Evolutionary conservation across 2,113 vertebrate species (phyloP), one percentile per base, ranked within the genome.

Genomic region (Podocnemis expansa): DNA sequence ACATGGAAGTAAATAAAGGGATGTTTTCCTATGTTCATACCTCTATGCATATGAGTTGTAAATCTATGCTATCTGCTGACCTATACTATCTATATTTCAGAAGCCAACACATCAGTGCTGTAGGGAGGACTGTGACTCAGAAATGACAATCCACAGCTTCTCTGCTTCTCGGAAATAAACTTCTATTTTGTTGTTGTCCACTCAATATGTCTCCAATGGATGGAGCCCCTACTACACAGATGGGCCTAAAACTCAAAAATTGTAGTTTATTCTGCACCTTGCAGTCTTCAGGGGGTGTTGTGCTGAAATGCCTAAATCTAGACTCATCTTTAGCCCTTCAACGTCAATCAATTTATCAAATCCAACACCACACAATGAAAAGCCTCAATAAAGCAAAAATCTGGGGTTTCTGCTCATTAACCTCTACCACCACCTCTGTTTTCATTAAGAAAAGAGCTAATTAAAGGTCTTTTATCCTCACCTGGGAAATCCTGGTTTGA

Each of bases 1-100:
- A 89, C 73, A 41, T 52, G 82, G 70, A 60, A 80, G 79, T 0
- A 6, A 75, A 90, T 49, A 80, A 80, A 93, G 54, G 43, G 76
- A 27, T 17, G 19, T 81, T 89, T 78, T 82, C 83, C 63, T 43
- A 31, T 19, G 89, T 13, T 31, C 19, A 47, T 84, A 0, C 4
- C 58, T 88, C 96, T 94, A 93, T 47, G 47, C 47, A 47, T 47
- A 47, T 96, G 80, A 91, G 88, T 92, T 95, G 54, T 79, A 94
- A 94, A 95, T 92, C 63, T 90, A n/a, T 31, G 34, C 70, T 58
- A 2, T 11, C 51, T 43, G n/a, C 76, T 75, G 67, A 88, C 58
- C 88, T 34, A 5, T n/a, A 31, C 19, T 47, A 82, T 76, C 19
- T 14, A n/a, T 24, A 24, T 19, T 93, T 96, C 82, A 70, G 88